A percentile compares a stretch with the other conserved stretches of the same genome.
These are phyloP conservation scores for Ellobius talpinus DNA, from an alignment of 2,113 vertebrate species.

Conservation along the genomic window DNA sequence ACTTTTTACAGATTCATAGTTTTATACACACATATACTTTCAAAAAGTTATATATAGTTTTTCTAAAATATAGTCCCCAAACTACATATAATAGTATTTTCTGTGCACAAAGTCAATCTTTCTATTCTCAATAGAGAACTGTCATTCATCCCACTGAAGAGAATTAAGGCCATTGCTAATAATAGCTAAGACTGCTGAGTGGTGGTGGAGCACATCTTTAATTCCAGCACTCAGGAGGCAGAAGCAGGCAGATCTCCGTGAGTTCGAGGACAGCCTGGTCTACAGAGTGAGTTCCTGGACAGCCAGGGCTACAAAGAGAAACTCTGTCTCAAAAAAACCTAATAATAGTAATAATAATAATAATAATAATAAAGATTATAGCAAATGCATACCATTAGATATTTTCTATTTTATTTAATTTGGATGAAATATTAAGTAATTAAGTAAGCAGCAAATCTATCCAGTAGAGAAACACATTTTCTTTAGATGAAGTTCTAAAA, in stretches of 20 bases:
- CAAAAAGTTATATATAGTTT: not conserved
- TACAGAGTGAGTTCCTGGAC: not conserved
- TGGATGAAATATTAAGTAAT: slow-evolving; percentile 26
- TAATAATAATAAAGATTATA: not conserved
- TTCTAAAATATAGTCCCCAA: slow-evolving; percentile 44
- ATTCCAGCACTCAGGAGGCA: not conserved
- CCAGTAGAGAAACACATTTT: not conserved
- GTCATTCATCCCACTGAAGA: not conserved
- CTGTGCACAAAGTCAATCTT: not conserved
- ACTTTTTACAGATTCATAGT: not conserved
- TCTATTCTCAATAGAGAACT: slow-evolving; percentile 16
- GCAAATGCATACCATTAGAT: not conserved
- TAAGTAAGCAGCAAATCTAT: not conserved
- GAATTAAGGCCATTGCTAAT: not conserved
- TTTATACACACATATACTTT: not conserved
- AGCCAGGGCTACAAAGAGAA: not conserved
- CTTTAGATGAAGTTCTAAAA: not conserved
- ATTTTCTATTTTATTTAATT: slow-evolving; percentile 40
- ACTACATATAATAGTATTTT: not conserved
- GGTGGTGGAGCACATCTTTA: not conserved
- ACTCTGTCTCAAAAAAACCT: not conserved
- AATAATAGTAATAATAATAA: not conserved
- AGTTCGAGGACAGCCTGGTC: not conserved
- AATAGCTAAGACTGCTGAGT: not conserved
- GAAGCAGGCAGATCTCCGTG: not conserved